Conservation (phyloP, 1,140 invertebrate species). For the Xylocopa sonorina region DNA sequence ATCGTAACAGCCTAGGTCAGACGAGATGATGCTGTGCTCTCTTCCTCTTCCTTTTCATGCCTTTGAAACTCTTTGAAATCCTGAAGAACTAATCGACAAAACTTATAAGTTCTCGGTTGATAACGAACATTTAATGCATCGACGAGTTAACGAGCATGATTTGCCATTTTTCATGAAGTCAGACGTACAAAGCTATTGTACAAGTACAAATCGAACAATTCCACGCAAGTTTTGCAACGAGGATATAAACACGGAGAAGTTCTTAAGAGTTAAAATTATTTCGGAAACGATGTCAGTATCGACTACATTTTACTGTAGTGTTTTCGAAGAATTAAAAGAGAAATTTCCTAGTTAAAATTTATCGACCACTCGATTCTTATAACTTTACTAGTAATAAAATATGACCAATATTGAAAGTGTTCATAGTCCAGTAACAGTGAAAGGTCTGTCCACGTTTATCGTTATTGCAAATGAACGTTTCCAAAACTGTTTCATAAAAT, state of each 20-base stretch:
- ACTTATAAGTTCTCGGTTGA: conserved; percentile 26
- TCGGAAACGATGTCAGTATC: too few species aligned
- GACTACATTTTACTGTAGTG: too few species aligned
- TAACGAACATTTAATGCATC: background rate
- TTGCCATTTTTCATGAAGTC: background rate
- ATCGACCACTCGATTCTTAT: too few species aligned
- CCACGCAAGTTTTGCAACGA: too few species aligned
- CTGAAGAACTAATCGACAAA: conserved; percentile 1
- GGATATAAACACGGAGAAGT: too few species aligned
- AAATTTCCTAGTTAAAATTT: too few species aligned
- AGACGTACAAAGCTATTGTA: background rate
- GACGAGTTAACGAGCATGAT: conserved; percentile 4
- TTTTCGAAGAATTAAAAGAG: too few species aligned
- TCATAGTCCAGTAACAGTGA: too few species aligned
- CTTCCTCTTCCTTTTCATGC: background rate
- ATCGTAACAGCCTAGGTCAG: background rate
- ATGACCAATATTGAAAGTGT: too few species aligned
- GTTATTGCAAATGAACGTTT: background rate
- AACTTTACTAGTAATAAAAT: too few species aligned
- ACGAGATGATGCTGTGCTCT: background rate
- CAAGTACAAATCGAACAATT: background rate
- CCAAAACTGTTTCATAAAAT: background rate
- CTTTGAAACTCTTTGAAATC: background rate
- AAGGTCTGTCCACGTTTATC: too few species aligned
- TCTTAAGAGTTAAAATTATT: too few species aligned